These are phyloP conservation scores for Gymnoscelis rufifasciata DNA, from an alignment of 2,888 invertebrate genomes.

Conservation along the genomic window DNA sequence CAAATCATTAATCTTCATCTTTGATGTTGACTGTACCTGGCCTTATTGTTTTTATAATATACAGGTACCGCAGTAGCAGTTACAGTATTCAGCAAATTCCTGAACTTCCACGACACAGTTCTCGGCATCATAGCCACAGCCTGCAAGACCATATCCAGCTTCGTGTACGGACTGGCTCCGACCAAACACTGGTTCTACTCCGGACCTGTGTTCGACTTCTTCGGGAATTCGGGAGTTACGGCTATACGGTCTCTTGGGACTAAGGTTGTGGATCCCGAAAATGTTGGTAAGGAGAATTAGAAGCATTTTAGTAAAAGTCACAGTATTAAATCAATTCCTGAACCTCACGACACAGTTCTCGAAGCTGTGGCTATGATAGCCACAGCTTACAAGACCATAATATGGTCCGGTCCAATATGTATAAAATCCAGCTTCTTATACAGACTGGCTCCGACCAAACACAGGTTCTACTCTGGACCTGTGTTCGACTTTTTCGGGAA, in stretches of 20 bases:
- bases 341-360: too few species aligned
- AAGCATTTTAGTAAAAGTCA: too few species aligned
- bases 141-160: conserved; percentile 51
- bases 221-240: conserved; percentile 74
- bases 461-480: too few species aligned
- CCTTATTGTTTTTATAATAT: conserved; percentile 12
- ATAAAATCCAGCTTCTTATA: too few species aligned
- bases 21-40: neutral
- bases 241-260: conserved; percentile 78
- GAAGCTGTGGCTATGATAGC: too few species aligned
- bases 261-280: conserved; percentile 73
- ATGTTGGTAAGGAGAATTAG: conserved; percentile 33
- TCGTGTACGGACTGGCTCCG: conserved; percentile 67
- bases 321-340: too few species aligned
- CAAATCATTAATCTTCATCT: too few species aligned
- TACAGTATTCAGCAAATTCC: conserved; percentile 59
- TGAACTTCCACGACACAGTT: conserved; percentile 67
- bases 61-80: conserved; percentile 69
- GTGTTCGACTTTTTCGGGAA: too few species aligned
- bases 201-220: conserved; percentile 69
- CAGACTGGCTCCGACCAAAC: too few species aligned
- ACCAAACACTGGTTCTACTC: conserved; percentile 61
- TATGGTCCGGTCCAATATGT: too few species aligned
- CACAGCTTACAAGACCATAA: too few species aligned
- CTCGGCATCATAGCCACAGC: conserved; percentile 69